Evolutionary conservation across 2,113 vertebrate species (phyloP).

Genomic region (Cyrtonyx montezumae): DNA sequence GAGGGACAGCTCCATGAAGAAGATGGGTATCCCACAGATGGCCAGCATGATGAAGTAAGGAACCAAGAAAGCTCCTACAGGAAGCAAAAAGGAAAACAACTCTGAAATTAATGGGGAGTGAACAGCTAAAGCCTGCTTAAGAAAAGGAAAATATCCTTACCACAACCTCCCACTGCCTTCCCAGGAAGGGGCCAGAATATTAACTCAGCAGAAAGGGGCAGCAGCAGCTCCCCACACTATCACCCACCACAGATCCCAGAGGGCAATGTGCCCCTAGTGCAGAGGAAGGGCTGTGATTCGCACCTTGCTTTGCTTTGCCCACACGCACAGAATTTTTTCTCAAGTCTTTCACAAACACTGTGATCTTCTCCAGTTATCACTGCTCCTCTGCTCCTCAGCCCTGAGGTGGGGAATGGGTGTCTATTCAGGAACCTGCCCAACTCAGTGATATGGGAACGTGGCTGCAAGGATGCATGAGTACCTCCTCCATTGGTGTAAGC

Average conservation of each 20-base stretch:
- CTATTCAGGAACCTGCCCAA: background rate
- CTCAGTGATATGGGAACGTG: background rate
- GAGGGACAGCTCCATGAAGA: constrained; percentile 84
- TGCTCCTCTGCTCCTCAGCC: background rate
- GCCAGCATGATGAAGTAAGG: constrained; percentile 87
- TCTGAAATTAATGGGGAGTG: background rate
- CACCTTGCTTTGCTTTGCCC: background rate
- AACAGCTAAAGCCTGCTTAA: background rate
- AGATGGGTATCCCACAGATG: constrained; percentile 85
- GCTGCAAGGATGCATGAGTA: constrained; percentile 2
- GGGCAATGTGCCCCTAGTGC: background rate
- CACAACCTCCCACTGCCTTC: background rate
- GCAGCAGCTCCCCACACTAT: background rate
- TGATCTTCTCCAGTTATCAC: background rate
- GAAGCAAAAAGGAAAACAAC: background rate
- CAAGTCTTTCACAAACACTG: background rate
- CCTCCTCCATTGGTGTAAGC: constrained; percentile 87
- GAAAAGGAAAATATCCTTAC: background rate
- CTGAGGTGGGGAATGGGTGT: background rate
- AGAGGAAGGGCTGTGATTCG: background rate
- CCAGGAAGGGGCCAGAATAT: background rate
- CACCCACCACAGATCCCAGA: background rate
- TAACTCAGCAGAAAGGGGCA: background rate
- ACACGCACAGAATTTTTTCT: background rate
- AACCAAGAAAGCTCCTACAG: constrained; percentile 81